These are phyloP conservation scores for Carpatolechia fugitivella DNA, from an alignment of 2,888 invertebrate genomes.

Conservation along the genomic window DNA sequence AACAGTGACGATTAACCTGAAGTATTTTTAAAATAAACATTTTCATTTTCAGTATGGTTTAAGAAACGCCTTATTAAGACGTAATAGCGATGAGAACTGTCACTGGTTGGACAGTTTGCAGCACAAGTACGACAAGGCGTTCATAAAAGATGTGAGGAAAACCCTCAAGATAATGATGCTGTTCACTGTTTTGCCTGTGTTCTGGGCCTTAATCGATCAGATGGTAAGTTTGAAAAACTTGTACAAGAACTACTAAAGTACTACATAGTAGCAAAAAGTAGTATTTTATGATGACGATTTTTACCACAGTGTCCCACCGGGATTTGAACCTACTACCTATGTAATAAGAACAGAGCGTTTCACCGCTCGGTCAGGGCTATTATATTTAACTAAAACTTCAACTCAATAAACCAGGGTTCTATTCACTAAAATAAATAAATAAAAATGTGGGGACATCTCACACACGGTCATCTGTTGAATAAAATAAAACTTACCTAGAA, in stretches of 20 bases:
- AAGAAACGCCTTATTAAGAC: conserved; percentile 44
- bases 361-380: no score
- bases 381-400: no score
- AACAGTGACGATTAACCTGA: no score
- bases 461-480: no score
- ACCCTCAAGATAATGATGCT: conserved; percentile 86
- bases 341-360: no score
- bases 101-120: conserved; percentile 95
- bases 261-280: background rate
- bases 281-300: no score
- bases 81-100: conserved; percentile 60
- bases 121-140: conserved; percentile 82
- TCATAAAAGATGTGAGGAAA: conserved; percentile 89
- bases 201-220: conserved; percentile 97
- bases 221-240: conserved; percentile 74
- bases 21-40: background rate
- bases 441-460: no score
- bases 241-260: background rate
- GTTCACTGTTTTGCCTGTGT: conserved; percentile 92
- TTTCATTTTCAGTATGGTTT: conserved; percentile 70
- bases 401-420: no score
- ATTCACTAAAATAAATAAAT: no score
- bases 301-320: no score
- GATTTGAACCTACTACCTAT: no score
- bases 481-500: no score